phyloP scores from a whole-genome alignment of 2,797 vertebrate genomes.

The Acanthiza pusilla region DNA sequence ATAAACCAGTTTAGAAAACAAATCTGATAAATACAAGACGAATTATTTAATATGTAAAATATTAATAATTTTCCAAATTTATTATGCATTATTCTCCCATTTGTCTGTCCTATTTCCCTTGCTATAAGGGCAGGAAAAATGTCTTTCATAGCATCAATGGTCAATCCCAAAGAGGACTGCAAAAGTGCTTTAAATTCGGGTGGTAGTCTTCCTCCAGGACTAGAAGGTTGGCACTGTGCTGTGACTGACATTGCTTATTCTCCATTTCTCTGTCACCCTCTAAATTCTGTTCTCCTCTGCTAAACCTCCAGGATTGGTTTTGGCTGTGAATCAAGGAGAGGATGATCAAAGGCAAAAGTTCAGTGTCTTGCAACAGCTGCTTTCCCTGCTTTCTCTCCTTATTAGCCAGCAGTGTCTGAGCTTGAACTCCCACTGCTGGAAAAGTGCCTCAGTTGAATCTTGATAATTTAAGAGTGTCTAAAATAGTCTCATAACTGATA shows the following conservation, averaged over 20 bases:
- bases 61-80: neutral
- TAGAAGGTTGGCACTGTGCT: neutral
- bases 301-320: neutral
- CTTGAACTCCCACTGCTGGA: conserved; percentile 17
- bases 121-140: neutral
- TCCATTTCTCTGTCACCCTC: neutral
- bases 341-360: conserved; percentile 51
- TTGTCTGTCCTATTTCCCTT: neutral
- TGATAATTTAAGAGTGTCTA: conserved; percentile 18
- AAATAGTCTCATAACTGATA: conserved; percentile 1
- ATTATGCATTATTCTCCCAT: neutral
- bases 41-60: neutral
- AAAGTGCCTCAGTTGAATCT: conserved; percentile 13
- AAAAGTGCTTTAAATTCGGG: neutral
- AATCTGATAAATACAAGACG: neutral
- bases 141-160: neutral
- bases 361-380: conserved; percentile 46
- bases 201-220: neutral
- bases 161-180: neutral
- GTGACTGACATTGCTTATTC: neutral
- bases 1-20: neutral
- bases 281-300: conserved; percentile 14
- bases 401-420: neutral
- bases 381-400: conserved; percentile 49
- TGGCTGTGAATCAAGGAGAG: conserved; percentile 9